These are phyloP conservation scores for Anagyrus pseudococci DNA, from an alignment of 2,888 invertebrate species.

Conservation along the genomic window DNA sequence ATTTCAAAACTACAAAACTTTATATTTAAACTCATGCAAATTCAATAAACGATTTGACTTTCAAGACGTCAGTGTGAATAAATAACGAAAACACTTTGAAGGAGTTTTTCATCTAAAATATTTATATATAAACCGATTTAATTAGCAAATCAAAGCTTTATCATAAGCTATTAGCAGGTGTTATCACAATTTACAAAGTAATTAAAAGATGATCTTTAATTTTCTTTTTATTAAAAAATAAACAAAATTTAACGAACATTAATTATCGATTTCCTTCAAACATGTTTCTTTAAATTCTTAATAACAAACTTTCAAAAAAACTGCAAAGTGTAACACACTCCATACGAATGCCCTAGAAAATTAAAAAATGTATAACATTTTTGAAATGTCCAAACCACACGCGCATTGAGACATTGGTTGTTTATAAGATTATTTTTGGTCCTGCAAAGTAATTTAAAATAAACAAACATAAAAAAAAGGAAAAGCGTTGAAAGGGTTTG, in stretches of 20 bases:
- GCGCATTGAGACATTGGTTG: slow-evolving; percentile 41
- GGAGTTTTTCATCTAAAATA: neutral
- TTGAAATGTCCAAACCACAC: slow-evolving; percentile 42
- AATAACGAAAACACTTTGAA: slow-evolving; percentile 14
- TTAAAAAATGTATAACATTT: slow-evolving; percentile 11
- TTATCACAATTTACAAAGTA: no score
- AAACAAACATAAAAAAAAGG: no score
- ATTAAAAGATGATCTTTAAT: no score
- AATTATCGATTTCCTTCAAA: no score
- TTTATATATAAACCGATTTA: neutral
- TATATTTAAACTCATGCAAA: slow-evolving; percentile 32
- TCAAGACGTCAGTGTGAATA: neutral
- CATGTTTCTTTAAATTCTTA: no score
- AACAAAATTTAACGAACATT: no score
- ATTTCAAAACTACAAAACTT: slow-evolving; percentile 23
- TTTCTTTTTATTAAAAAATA: no score
- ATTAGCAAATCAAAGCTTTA: no score
- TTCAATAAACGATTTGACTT: slow-evolving; percentile 10
- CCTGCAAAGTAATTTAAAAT: slow-evolving; percentile 20
- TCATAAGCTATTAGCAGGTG: no score
- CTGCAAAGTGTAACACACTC: slow-evolving; percentile 9
- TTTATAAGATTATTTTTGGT: slow-evolving; percentile 5
- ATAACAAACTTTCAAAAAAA: no score
- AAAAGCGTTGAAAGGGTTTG: neutral
- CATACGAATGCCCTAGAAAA: slow-evolving; percentile 16